Evolutionary conservation across 2,113 vertebrate species (phyloP).

Genomic region (Tetrax tetrax): DNA sequence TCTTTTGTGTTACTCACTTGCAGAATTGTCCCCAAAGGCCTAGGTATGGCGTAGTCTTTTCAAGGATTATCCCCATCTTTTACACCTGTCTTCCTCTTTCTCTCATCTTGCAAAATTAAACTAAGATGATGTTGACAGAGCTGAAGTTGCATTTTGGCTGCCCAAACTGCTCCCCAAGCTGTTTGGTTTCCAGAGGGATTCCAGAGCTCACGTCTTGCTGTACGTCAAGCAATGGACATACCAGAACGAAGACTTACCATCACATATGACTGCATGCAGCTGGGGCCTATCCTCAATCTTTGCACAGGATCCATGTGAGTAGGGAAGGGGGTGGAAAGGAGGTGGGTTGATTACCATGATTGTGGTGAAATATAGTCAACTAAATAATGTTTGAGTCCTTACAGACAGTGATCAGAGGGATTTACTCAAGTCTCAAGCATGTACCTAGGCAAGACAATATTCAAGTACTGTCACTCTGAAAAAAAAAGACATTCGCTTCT

Average conservation of each 20-base stretch:
- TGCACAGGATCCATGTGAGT: neutral
- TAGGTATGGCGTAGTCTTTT: neutral
- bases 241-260: neutral
- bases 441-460: neutral
- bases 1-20: neutral
- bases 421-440: neutral
- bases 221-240: neutral
- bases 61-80: neutral
- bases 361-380: neutral
- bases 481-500: neutral
- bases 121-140: neutral
- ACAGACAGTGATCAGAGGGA: neutral
- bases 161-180: neutral
- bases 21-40: neutral
- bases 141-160: neutral
- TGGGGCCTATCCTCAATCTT: neutral
- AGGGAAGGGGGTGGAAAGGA: neutral
- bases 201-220: neutral
- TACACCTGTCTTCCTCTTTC: neutral
- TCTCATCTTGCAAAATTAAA: neutral
- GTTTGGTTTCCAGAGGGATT: neutral
- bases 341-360: fast-evolving
- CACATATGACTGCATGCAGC: neutral
- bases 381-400: neutral
- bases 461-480: neutral